These are phyloP conservation scores for Smutsia temminckii DNA, from an alignment of 2,797 vertebrate species.

Conservation along the genomic window DNA sequence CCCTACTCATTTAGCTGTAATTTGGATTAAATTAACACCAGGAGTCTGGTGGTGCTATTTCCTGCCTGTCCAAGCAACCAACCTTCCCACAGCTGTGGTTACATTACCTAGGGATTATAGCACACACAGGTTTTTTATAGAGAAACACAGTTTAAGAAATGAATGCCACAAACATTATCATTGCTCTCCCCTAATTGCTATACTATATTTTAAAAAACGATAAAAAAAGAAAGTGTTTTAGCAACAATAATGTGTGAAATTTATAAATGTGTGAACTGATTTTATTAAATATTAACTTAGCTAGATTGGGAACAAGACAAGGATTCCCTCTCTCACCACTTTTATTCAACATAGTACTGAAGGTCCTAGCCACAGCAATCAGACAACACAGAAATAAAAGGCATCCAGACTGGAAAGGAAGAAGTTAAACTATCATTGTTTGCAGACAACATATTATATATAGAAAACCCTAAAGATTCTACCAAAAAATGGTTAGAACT, in stretches of 20 bases:
- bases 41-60: not conserved
- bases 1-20: not conserved
- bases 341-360: too few species aligned
- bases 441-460: too few species aligned
- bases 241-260: not conserved
- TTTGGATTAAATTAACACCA: not conserved
- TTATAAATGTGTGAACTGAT: not conserved
- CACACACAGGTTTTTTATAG: not conserved
- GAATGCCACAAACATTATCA: conserved; percentile 12
- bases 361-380: too few species aligned
- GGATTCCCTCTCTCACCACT: too few species aligned
- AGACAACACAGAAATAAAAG: too few species aligned
- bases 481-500: too few species aligned
- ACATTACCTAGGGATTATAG: not conserved
- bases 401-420: too few species aligned
- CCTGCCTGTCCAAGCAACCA: not conserved
- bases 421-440: too few species aligned
- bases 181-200: not conserved
- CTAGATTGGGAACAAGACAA: not conserved
- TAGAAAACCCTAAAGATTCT: too few species aligned
- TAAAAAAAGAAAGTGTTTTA: not conserved
- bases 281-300: not conserved
- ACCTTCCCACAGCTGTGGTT: not conserved
- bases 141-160: not conserved
- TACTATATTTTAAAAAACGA: not conserved